Percentiles rank a stretch among this genome's conserved stretches.
Conservation (phyloP, 2,113 vertebrate genomes). For the Piprites chloris region DNA sequence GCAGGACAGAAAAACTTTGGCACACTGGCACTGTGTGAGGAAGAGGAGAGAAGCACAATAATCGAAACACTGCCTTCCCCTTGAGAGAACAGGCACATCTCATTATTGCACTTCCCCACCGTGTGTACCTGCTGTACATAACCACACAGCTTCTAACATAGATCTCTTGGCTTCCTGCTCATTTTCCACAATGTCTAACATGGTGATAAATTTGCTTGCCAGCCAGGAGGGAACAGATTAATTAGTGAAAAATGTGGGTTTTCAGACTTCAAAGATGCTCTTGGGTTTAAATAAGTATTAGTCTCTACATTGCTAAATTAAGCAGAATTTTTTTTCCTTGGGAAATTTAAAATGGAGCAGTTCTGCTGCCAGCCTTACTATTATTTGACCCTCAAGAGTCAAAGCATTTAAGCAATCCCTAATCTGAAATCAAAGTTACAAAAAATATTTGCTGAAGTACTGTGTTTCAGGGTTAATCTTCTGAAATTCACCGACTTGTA, state of each 20-base stretch:
- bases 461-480: neutral
- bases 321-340: neutral
- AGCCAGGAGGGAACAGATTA: neutral
- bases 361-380: neutral
- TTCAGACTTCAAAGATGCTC: neutral
- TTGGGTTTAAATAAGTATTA: neutral
- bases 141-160: neutral
- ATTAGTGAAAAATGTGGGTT: neutral
- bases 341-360: neutral
- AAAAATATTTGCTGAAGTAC: slow-evolving; percentile 18
- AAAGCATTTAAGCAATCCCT: neutral
- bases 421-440: neutral
- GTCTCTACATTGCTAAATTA: neutral
- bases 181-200: neutral
- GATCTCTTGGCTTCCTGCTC: neutral
- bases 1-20: neutral
- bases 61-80: neutral
- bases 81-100: neutral
- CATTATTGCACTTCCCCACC: neutral
- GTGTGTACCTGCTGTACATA: neutral
- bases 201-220: neutral
- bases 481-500: neutral
- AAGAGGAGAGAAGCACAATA: neutral
- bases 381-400: neutral
- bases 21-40: accelerated